A percentile compares a stretch with the other conserved stretches of the same genome.
These are phyloP conservation scores for Oxycera nigricornis DNA, from an alignment of 2,888 invertebrate genomes.

Conservation along the genomic window DNA sequence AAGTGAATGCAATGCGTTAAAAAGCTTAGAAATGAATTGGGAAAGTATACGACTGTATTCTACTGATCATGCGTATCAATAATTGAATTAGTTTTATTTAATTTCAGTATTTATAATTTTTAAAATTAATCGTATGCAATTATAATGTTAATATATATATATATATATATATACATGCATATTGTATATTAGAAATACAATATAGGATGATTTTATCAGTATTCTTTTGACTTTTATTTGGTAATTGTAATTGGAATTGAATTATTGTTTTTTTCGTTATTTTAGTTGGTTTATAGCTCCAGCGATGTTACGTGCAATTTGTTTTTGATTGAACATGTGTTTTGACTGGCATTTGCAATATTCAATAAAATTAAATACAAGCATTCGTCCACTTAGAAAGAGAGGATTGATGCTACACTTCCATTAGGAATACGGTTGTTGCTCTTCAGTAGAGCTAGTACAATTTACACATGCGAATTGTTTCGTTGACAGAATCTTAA, in stretches of 20 bases:
- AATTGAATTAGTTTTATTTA: conserved; percentile 30
- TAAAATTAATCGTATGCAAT: conserved; percentile 9
- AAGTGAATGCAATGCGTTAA: not conserved
- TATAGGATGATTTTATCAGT: not conserved
- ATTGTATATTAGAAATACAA: not conserved
- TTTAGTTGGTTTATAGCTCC: not conserved
- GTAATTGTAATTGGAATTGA: not conserved
- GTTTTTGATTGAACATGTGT: too few species aligned
- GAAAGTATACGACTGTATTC: conserved; percentile 13
- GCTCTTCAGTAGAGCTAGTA: too few species aligned
- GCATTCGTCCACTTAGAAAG: too few species aligned
- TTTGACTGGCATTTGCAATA: too few species aligned
- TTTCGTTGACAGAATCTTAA: too few species aligned
- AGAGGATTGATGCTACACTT: too few species aligned
- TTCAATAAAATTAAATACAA: too few species aligned
- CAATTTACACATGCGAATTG: too few species aligned
- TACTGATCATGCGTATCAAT: not conserved
- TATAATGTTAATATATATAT: conserved; percentile 30
- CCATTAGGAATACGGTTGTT: too few species aligned
- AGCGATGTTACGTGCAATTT: too few species aligned
- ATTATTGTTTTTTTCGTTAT: not conserved
- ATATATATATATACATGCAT: too few species aligned
- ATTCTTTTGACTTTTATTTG: conserved; percentile 6
- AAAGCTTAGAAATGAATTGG: not conserved
- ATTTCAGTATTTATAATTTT: conserved; percentile 35